phyloP scores from a whole-genome alignment of 2,888 invertebrate genomes.

The Mellilla xanthometata region DNA sequence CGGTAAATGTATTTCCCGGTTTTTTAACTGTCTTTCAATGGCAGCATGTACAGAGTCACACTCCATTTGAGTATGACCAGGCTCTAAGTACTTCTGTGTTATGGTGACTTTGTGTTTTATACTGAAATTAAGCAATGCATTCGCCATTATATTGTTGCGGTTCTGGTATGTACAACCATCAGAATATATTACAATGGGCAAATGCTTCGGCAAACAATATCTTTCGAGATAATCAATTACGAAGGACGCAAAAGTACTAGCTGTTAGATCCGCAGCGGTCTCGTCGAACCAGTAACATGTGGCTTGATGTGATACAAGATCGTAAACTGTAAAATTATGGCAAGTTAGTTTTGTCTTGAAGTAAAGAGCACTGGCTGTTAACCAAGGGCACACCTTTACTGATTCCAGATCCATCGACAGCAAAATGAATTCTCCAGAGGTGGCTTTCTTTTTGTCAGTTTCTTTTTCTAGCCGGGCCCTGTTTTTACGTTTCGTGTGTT shows the following conservation, averaged over 20 bases:
- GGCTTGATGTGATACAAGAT: slow-evolving; percentile 28
- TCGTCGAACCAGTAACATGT: slow-evolving; percentile 39
- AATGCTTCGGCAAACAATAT: neutral
- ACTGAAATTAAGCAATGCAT: slow-evolving; percentile 10
- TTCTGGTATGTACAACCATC: slow-evolving; percentile 36
- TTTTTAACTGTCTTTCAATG: too few species aligned
- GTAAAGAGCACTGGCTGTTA: slow-evolving; percentile 37
- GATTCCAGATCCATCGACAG: slow-evolving; percentile 35
- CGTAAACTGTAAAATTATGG: slow-evolving; percentile 39
- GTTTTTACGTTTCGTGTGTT: slow-evolving; percentile 27
- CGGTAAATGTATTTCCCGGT: too few species aligned
- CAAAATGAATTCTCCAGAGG: slow-evolving; percentile 27
- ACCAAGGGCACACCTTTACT: slow-evolving; percentile 36
- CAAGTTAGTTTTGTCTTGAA: slow-evolving; percentile 41
- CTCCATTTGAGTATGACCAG: slow-evolving; percentile 6
- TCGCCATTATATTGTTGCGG: slow-evolving; percentile 9
- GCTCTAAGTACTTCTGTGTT: slow-evolving; percentile 9
- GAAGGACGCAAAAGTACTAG: slow-evolving; percentile 36
- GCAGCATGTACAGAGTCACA: slow-evolving; percentile 15
- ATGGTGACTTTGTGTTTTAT: slow-evolving; percentile 5
- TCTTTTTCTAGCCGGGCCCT: slow-evolving; percentile 27
- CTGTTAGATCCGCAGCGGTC: slow-evolving; percentile 32
- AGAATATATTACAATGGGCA: slow-evolving; percentile 17
- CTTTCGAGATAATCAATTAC: slow-evolving; percentile 35
- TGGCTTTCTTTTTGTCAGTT: slow-evolving; percentile 29